A percentile compares a stretch with the other conserved stretches of the same genome.
Conservation (phyloP, 1,140 invertebrate genomes). For the Pristionchus pacificus region DNA sequence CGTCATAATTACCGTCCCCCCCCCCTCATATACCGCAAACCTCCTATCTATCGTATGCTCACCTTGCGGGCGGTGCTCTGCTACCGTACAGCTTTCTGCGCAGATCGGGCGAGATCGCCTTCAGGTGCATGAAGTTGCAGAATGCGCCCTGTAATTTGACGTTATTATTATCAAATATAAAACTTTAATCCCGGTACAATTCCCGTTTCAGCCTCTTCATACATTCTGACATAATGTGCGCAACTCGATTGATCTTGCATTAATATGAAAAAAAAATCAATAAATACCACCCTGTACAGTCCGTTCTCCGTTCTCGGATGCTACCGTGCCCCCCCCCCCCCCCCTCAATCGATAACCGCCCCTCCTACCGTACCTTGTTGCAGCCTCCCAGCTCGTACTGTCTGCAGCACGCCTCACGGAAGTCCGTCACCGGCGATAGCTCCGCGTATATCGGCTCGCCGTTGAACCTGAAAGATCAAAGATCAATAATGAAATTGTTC, state of each 20-base stretch:
- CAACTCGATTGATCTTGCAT: too few relatives aligned
- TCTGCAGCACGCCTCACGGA: conserved; percentile 94
- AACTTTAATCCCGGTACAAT: neutral
- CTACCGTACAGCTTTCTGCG: conserved; percentile 1
- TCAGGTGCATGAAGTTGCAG: conserved; percentile 98
- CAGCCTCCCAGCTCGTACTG: conserved; percentile 88
- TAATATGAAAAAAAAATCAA: too few relatives aligned
- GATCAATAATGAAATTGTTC: conserved; percentile 1
- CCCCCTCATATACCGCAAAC: neutral
- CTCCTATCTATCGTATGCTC: neutral
- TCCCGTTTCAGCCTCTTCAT: too few relatives aligned
- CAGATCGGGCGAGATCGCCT: conserved; percentile 71
- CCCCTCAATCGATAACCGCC: too few relatives aligned
- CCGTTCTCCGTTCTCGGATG: too few relatives aligned
- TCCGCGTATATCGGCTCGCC: conserved; percentile 89
- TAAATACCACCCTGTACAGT: too few relatives aligned
- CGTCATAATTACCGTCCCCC: neutral
- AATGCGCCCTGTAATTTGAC: conserved; percentile 88
- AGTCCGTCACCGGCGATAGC: conserved; percentile 93
- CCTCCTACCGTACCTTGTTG: conserved; percentile 7
- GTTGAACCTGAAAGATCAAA: conserved; percentile 10
- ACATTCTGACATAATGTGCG: too few relatives aligned
- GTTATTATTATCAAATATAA: conserved; percentile 64
- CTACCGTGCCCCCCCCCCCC: too few relatives aligned
- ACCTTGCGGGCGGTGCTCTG: neutral